phyloP scores from a whole-genome alignment of 1,140 invertebrate species.

The Drosophila simulans region DNA sequence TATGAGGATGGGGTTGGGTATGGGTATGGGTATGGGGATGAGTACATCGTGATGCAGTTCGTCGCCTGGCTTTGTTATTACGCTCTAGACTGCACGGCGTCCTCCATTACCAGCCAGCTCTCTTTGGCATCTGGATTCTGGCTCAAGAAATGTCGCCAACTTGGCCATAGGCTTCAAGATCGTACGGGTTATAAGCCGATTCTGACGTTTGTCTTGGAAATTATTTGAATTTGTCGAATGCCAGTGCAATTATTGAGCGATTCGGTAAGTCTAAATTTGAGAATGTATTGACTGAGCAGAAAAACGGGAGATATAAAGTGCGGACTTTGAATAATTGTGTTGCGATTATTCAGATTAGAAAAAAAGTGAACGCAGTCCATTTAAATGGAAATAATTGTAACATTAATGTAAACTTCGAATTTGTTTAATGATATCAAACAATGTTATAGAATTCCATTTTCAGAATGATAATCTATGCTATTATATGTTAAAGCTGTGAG shows the following conservation, averaged over 20 bases:
- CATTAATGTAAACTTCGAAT: too few relatives aligned
- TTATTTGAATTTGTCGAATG: conserved; percentile 37
- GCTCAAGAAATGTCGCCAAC: conserved; percentile 58
- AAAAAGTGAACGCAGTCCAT: too few relatives aligned
- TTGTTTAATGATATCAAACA: too few relatives aligned
- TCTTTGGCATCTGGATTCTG: conserved; percentile 34
- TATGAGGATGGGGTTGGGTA: conserved; percentile 3
- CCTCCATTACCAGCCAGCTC: conserved; percentile 32
- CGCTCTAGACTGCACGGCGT: conserved; percentile 77
- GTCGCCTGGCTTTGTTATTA: conserved; percentile 48
- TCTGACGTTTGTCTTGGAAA: conserved; percentile 37
- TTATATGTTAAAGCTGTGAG: not conserved
- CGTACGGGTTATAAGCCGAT: conserved; percentile 26
- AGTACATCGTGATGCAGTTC: conserved; percentile 36
- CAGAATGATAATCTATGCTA: too few relatives aligned
- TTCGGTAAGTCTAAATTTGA: conserved; percentile 19
- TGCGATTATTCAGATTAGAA: not conserved
- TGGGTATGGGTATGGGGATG: conserved; percentile 4
- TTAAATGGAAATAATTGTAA: too few relatives aligned
- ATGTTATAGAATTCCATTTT: too few relatives aligned
- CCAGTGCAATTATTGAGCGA: conserved; percentile 23
- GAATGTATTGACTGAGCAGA: not conserved
- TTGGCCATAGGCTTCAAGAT: conserved; percentile 18
- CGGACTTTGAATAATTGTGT: too few relatives aligned
- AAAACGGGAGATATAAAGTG: not conserved